A percentile compares a stretch with the other conserved stretches of the same genome.
phyloP scores from a whole-genome alignment of 2,888 invertebrate species.

The Acleris emargana region DNA sequence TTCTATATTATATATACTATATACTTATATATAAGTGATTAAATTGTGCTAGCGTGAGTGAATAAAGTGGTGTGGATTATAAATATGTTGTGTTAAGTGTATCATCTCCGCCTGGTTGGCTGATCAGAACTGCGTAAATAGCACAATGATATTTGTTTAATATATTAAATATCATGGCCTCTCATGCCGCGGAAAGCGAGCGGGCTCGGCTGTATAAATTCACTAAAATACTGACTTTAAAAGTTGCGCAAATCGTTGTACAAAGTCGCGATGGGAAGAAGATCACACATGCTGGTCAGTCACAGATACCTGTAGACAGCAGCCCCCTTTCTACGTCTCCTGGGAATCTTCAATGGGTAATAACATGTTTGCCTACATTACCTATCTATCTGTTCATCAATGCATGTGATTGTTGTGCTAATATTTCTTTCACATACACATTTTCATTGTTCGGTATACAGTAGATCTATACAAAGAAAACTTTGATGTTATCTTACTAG shows the following conservation, averaged over 20 bases:
- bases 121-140: constrained; percentile 31
- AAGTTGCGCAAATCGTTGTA: constrained; percentile 95
- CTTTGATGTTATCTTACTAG: no score
- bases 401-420: no score
- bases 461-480: no score
- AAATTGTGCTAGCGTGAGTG: background rate
- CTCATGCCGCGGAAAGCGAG: constrained; percentile 20
- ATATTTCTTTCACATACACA: no score
- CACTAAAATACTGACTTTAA: constrained; percentile 93
- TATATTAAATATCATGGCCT: constrained; percentile 19
- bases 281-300: constrained; percentile 74
- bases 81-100: constrained; percentile 3
- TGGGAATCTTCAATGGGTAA: constrained; percentile 67
- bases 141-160: constrained; percentile 31
- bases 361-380: background rate
- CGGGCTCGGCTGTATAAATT: constrained; percentile 94
- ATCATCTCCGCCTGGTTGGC: background rate
- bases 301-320: constrained; percentile 57
- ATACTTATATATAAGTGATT: background rate
- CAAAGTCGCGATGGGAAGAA: constrained; percentile 96
- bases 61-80: background rate
- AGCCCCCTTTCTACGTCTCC: constrained; percentile 52
- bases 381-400: no score
- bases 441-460: no score
- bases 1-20: background rate